Conservation (phyloP, 2,888 invertebrate genomes). For the Parapristionchus giblindavisi region DNA sequence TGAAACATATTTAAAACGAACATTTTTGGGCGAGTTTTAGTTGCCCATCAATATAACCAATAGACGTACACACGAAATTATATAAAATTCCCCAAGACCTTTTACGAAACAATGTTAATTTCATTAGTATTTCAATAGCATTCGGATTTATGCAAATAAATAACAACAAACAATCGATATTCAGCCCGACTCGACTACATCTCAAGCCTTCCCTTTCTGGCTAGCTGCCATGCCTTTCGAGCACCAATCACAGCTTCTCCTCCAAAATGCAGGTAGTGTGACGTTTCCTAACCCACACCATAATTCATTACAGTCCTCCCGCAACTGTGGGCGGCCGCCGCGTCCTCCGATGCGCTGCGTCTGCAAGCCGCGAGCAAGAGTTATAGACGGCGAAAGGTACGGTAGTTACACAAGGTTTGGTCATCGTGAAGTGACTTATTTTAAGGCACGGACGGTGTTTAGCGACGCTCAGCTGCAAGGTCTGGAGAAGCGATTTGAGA, state of each 20-base stretch:
- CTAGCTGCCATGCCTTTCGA: constrained; percentile 38
- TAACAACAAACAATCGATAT: too few species aligned
- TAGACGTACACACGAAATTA: too few species aligned
- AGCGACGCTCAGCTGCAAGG: constrained; percentile 74
- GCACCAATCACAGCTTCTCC: constrained; percentile 17
- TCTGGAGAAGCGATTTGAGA: constrained; percentile 64
- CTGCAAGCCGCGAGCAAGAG: constrained; percentile 78
- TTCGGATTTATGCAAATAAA: too few species aligned
- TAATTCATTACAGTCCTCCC: constrained; percentile 46
- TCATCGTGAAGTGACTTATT: neutral
- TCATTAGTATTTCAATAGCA: too few species aligned
- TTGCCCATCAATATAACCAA: too few species aligned
- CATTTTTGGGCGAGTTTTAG: too few species aligned
- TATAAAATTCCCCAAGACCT: too few species aligned
- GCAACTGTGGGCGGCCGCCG: constrained; percentile 50
- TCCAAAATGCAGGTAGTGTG: constrained; percentile 34
- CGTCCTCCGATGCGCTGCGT: constrained; percentile 46
- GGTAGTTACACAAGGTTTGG: neutral
- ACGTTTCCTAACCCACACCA: neutral
- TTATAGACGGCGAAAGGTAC: constrained; percentile 76
- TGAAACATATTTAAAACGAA: too few species aligned
- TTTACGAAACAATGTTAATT: too few species aligned
- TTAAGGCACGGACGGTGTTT: constrained; percentile 87
- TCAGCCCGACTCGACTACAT: neutral
- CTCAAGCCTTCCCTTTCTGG: constrained; percentile 37